Evolutionary conservation across 2,888 invertebrate genomes (phyloP).

Genomic region (Diarsia mendica): DNA sequence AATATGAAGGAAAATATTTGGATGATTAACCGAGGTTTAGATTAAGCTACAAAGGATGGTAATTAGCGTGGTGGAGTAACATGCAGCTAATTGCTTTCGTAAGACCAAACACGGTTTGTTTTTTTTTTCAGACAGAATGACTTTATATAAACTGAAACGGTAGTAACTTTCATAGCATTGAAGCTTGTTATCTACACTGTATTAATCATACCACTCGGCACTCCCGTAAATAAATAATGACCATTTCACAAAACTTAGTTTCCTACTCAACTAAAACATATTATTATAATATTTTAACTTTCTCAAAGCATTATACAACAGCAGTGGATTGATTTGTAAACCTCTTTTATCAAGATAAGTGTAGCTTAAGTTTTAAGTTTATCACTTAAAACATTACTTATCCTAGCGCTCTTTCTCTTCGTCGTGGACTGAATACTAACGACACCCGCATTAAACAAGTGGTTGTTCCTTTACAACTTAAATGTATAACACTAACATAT

Average conservation of each 20-base stretch:
- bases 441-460: slow-evolving; percentile 30
- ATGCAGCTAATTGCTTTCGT: not conserved
- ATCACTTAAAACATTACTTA: slow-evolving; percentile 41
- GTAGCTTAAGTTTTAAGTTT: slow-evolving; percentile 23
- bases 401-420: slow-evolving; percentile 20
- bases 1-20: slow-evolving; percentile 28
- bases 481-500: not conserved
- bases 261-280: not conserved
- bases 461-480: not conserved
- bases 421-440: slow-evolving; percentile 40
- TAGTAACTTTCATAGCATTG: not conserved
- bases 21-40: not conserved
- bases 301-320: not conserved
- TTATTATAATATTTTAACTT: not conserved
- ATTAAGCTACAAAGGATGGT: slow-evolving; percentile 6
- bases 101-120: slow-evolving; percentile 6
- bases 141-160: not conserved
- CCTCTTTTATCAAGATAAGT: not conserved
- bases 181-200: not conserved
- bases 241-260: not conserved
- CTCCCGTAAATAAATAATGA: too few species aligned
- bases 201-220: too few species aligned
- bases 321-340: not conserved
- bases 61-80: not conserved
- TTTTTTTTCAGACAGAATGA: too few species aligned